A percentile compares a stretch with the other conserved stretches of the same genome.
phyloP scores from a whole-genome alignment of 2,113 vertebrate genomes.

The Elgaria multicarinata region DNA sequence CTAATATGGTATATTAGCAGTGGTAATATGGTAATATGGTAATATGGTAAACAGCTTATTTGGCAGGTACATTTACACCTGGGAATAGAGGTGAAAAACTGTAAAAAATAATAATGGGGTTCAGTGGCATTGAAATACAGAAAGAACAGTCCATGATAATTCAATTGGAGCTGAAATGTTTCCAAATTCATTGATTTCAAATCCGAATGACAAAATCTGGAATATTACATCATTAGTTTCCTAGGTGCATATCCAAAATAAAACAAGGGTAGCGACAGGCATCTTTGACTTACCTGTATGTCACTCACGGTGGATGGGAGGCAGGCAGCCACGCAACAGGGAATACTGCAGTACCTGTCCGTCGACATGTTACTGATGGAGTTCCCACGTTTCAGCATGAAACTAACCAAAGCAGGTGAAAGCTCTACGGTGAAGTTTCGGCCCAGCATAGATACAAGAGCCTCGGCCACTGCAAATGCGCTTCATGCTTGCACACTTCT shows the following conservation, averaged over 20 bases:
- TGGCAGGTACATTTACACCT: no score
- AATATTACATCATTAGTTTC: neutral
- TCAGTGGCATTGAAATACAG: no score
- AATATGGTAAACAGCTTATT: no score
- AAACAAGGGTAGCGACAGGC: neutral
- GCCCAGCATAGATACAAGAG: no score
- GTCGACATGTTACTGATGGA: neutral
- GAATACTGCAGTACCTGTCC: neutral
- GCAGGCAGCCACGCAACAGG: neutral
- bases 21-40: no score
- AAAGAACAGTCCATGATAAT: no score
- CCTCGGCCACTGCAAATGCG: neutral
- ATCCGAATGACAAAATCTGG: neutral
- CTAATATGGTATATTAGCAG: no score
- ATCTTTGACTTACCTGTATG: neutral
- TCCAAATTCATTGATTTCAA: neutral
- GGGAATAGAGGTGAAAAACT: no score
- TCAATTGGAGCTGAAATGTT: neutral
- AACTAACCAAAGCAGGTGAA: neutral
- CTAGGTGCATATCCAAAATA: neutral
- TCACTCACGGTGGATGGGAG: constrained; percentile 1
- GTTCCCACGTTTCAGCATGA: constrained; percentile 10
- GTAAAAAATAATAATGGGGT: no score
- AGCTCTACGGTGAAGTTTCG: accelerated
- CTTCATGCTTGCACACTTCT: neutral